A percentile compares a stretch with the other conserved stretches of the same genome.
These are phyloP conservation scores for Drosophila arawakana DNA, from an alignment of 1,140 invertebrate species.

Conservation along the genomic window DNA sequence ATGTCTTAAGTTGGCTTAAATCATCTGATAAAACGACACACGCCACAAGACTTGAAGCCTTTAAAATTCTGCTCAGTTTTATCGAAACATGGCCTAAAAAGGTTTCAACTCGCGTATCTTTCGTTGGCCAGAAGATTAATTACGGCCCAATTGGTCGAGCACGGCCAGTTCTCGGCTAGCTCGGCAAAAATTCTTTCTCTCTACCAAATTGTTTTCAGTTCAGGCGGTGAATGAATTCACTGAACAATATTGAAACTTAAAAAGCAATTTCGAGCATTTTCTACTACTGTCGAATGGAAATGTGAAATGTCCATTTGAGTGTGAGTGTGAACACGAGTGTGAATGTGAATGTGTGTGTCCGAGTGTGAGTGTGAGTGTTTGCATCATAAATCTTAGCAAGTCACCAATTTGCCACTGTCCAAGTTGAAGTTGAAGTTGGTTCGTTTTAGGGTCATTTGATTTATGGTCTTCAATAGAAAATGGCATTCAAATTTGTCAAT, in stretches of 20 bases:
- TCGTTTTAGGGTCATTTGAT: slow-evolving; percentile 48
- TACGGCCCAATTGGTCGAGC: slow-evolving; percentile 68
- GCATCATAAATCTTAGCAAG: slow-evolving; percentile 64
- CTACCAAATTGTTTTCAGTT: neutral
- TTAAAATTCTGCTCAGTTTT: slow-evolving; percentile 15
- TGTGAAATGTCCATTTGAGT: slow-evolving; percentile 3
- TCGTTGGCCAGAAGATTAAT: slow-evolving; percentile 68
- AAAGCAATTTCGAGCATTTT: slow-evolving; percentile 22
- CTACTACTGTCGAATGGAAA: neutral
- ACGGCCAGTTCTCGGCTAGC: neutral
- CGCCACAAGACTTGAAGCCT: slow-evolving; percentile 37
- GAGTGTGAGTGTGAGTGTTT: neutral
- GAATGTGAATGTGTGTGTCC: neutral
- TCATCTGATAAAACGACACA: slow-evolving; percentile 42
- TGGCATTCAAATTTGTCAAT: slow-evolving; percentile 81
- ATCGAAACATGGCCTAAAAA: slow-evolving; percentile 60
- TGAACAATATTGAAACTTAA: slow-evolving; percentile 68
- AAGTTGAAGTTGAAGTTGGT: slow-evolving; percentile 2
- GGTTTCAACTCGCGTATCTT: slow-evolving; percentile 15
- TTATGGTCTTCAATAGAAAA: slow-evolving; percentile 46
- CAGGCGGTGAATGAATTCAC: slow-evolving; percentile 43
- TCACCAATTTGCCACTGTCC: slow-evolving; percentile 47
- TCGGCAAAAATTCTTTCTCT: slow-evolving; percentile 7
- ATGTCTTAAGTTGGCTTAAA: slow-evolving; percentile 46
- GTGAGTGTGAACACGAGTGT: neutral